phyloP scores from a whole-genome alignment of 92 coral and sea anemone species.

The Pocillopora meandrina region DNA sequence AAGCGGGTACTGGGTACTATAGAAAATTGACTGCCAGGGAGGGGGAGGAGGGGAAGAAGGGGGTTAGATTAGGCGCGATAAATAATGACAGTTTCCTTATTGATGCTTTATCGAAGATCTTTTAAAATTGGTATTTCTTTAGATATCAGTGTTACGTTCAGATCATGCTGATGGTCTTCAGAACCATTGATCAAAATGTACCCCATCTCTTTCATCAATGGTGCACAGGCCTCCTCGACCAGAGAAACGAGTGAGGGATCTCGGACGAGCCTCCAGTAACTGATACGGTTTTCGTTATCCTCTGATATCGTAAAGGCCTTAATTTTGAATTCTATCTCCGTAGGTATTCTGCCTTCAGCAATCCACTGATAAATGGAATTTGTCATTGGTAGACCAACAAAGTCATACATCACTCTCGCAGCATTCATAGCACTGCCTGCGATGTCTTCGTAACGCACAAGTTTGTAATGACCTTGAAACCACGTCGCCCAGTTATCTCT shows the following conservation, averaged over 20 bases:
- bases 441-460: conserved; percentile 47
- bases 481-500: conserved; percentile 18
- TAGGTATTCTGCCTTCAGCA: background rate
- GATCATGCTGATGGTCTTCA: background rate
- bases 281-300: background rate
- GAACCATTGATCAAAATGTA: background rate
- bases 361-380: conserved; percentile 3
- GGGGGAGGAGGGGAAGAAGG: no score
- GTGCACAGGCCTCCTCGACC: conserved; percentile 6
- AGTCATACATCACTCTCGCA: conserved; percentile 2
- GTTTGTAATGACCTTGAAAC: conserved; percentile 23
- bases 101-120: background rate
- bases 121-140: background rate
- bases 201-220: conserved; percentile 1
- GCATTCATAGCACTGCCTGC: background rate
- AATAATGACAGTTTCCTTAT: no score
- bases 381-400: conserved; percentile 30
- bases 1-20: no score
- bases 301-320: background rate
- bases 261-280: background rate
- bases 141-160: background rate
- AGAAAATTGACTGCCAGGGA: no score
- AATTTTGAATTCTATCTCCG: no score
- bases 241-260: background rate
- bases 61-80: no score